Conservation (phyloP, 1,140 invertebrate species). For the Helicoverpa zea region DNA sequence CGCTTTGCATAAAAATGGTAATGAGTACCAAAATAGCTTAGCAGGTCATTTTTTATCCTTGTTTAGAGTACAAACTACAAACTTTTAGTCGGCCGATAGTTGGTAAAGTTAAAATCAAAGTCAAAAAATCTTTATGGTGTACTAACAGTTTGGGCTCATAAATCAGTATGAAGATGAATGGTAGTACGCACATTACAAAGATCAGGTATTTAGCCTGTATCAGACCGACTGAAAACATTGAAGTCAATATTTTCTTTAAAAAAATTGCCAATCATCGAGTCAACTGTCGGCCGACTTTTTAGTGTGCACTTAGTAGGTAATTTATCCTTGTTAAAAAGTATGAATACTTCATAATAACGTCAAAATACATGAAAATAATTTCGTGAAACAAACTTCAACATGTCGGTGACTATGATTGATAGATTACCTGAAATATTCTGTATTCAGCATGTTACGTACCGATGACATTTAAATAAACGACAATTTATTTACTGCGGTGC, state of each 20-base stretch:
- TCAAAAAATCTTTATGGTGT: too few relatives aligned
- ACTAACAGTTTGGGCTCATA: too few relatives aligned
- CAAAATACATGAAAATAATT: slow-evolving; percentile 7
- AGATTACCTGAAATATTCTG: slow-evolving; percentile 5
- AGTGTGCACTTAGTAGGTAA: background rate
- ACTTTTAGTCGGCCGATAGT: too few relatives aligned
- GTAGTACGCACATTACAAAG: too few relatives aligned
- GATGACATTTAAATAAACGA: slow-evolving; percentile 1
- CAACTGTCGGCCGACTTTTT: too few relatives aligned
- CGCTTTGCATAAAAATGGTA: slow-evolving; percentile 19
- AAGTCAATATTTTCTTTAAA: too few relatives aligned
- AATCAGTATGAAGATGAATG: too few relatives aligned
- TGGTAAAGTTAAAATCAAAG: too few relatives aligned
- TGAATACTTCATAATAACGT: background rate
- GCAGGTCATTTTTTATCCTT: background rate
- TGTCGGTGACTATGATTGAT: background rate
- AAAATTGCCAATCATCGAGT: too few relatives aligned
- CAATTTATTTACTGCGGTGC: background rate
- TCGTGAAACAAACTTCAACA: background rate
- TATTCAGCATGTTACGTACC: background rate
- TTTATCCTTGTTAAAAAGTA: background rate
- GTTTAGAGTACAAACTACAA: background rate
- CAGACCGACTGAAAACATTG: too few relatives aligned
- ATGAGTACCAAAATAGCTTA: background rate
- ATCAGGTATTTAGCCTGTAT: too few relatives aligned